phyloP scores from a whole-genome alignment of 2,113 vertebrate species.

The Heliornis fulica region DNA sequence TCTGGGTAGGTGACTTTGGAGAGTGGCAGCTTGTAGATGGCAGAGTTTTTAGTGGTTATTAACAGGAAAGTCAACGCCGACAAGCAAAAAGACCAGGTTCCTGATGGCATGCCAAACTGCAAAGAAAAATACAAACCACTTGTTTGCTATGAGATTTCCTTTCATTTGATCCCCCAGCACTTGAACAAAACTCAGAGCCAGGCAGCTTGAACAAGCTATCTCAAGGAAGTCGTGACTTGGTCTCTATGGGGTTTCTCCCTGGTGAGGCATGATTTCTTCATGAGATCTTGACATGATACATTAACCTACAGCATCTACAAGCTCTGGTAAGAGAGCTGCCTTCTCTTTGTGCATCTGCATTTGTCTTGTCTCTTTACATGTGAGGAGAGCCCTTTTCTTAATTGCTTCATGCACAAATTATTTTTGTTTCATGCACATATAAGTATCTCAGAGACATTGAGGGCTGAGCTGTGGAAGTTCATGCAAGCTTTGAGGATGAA shows the following conservation, averaged over 20 bases:
- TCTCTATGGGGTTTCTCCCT: not conserved
- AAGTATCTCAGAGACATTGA: not conserved
- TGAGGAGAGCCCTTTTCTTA: not conserved
- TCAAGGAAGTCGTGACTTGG: not conserved
- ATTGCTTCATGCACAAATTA: not conserved
- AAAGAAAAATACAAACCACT: not conserved
- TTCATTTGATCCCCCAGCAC: not conserved
- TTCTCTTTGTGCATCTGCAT: not conserved
- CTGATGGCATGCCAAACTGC: constrained; percentile 90
- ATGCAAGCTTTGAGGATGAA: rapidly evolving
- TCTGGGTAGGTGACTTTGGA: constrained; percentile 91
- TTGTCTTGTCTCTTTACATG: not conserved
- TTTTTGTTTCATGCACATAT: too few species aligned
- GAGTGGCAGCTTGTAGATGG: constrained; percentile 87
- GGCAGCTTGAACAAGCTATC: not conserved
- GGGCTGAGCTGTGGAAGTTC: not conserved
- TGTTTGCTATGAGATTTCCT: not conserved
- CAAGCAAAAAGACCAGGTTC: constrained; percentile 97
- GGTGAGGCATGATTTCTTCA: not conserved
- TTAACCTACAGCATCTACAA: not conserved
- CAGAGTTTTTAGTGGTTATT: constrained; percentile 79
- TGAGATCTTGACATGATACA: not conserved
- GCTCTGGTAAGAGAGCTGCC: not conserved
- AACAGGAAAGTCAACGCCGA: constrained; percentile 90
- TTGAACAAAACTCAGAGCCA: not conserved